phyloP scores from a whole-genome alignment of 2,888 invertebrate species.

The Eristalis intricaria region DNA sequence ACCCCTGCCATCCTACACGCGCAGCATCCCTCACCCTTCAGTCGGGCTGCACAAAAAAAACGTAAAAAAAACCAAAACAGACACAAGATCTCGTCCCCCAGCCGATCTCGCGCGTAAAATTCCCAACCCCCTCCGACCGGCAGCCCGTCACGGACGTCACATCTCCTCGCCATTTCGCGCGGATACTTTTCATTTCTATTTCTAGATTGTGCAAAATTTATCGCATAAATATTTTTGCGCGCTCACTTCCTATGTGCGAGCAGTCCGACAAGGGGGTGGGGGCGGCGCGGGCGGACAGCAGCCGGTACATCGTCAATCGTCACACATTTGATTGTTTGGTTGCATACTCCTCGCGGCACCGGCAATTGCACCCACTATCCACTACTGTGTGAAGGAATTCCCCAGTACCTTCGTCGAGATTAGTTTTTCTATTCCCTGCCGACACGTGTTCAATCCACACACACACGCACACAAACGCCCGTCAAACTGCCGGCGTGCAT shows the following conservation, averaged over 20 bases:
- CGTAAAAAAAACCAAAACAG: neutral
- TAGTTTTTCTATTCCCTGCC: constrained; percentile 4
- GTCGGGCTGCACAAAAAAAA: neutral
- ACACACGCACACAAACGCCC: neutral
- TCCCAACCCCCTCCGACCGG: neutral
- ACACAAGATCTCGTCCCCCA: neutral
- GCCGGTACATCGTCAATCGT: neutral
- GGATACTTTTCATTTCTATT: constrained; percentile 5
- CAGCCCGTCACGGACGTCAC: neutral
- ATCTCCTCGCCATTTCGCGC: neutral
- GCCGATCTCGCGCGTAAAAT: neutral
- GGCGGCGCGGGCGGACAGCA: neutral
- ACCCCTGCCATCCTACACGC: neutral
- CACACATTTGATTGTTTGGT: neutral
- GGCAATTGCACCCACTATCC: neutral
- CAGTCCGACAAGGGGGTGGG: neutral
- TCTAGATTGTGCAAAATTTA: neutral
- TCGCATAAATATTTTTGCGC: constrained; percentile 2
- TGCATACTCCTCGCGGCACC: neutral
- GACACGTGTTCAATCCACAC: constrained; percentile 15
- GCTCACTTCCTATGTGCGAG: neutral
- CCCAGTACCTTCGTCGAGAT: neutral
- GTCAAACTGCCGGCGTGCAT: neutral
- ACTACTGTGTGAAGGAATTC: neutral
- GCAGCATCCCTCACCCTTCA: neutral